Percentiles rank a stretch among this genome's conserved stretches.
These are phyloP conservation scores for Rhysida immarginata DNA, from an alignment of 1,140 invertebrate genomes.

Conservation along the genomic window DNA sequence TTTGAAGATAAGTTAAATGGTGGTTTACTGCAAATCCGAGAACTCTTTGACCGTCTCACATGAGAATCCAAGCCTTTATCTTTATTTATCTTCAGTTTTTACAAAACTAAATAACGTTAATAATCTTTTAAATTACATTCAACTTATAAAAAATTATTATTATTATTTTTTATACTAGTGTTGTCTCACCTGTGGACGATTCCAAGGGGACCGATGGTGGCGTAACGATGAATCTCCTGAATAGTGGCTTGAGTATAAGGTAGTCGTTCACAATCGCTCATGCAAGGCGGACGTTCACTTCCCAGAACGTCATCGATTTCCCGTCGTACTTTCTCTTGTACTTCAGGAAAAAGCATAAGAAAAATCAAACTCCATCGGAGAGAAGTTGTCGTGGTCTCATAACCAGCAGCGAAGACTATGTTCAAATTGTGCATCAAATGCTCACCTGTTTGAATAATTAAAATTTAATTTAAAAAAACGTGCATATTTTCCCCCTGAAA, in stretches of 20 bases:
- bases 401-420: constrained; percentile 62
- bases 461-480: background rate
- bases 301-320: constrained; percentile 77
- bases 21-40: too few species aligned
- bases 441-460: background rate
- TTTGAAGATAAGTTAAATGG: too few species aligned
- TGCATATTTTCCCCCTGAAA: too few species aligned
- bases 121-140: too few species aligned
- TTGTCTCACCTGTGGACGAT: constrained; percentile 3
- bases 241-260: constrained; percentile 26
- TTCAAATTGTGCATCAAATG: background rate
- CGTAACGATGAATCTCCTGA: constrained; percentile 22
- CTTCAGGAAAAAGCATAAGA: constrained; percentile 70
- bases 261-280: constrained; percentile 20
- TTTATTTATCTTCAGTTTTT: too few species aligned
- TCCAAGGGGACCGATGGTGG: constrained; percentile 22
- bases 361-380: constrained; percentile 74
- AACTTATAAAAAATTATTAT: too few species aligned
- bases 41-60: too few species aligned
- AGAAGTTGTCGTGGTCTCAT: constrained; percentile 86
- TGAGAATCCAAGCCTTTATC: too few species aligned
- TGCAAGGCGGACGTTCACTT: constrained; percentile 30
- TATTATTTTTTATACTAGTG: too few species aligned
- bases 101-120: too few species aligned
- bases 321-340: constrained; percentile 63